Conservation (phyloP, 37 sponge, comb jelly and placozoan genomes). For the Beroe forskalii region DNA sequence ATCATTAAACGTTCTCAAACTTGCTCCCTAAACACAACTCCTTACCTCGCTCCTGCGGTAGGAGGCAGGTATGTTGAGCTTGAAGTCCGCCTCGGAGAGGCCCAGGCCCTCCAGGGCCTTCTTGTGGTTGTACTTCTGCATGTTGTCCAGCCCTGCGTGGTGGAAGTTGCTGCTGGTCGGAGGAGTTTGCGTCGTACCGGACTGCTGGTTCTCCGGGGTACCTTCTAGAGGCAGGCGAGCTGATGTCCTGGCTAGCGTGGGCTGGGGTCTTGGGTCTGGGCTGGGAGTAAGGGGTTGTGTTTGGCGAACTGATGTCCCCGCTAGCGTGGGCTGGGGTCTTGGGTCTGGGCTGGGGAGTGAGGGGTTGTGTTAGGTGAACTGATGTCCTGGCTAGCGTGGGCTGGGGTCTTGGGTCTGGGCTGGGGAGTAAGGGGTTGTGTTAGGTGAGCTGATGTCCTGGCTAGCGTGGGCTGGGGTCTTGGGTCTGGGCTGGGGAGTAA, state of each 20-base stretch:
- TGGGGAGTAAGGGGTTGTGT: neutral
- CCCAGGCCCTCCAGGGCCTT: slow-evolving; percentile 62
- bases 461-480: too few relatives aligned
- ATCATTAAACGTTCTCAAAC: too few relatives aligned
- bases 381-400: too few relatives aligned
- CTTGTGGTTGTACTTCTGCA: slow-evolving; percentile 60
- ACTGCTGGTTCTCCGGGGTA: too few relatives aligned
- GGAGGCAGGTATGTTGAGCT: slow-evolving; percentile 28
- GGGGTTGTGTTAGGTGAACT: neutral
- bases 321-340: too few relatives aligned
- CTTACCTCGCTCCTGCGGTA: neutral
- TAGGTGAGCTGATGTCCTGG: too few relatives aligned
- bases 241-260: neutral
- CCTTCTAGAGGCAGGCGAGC: neutral
- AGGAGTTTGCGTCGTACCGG: too few relatives aligned
- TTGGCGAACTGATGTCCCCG: too few relatives aligned
- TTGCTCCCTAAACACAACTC: too few relatives aligned
- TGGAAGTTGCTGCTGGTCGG: slow-evolving; percentile 32
- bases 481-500: neutral
- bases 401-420: neutral
- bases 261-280: neutral
- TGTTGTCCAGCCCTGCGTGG: neutral
- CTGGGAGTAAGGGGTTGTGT: neutral
- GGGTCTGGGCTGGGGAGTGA: neutral
- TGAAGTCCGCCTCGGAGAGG: slow-evolving; percentile 47